A percentile compares a stretch with the other conserved stretches of the same genome.
Conservation (phyloP, 2,113 vertebrate genomes). For the Equus quagga region DNA sequence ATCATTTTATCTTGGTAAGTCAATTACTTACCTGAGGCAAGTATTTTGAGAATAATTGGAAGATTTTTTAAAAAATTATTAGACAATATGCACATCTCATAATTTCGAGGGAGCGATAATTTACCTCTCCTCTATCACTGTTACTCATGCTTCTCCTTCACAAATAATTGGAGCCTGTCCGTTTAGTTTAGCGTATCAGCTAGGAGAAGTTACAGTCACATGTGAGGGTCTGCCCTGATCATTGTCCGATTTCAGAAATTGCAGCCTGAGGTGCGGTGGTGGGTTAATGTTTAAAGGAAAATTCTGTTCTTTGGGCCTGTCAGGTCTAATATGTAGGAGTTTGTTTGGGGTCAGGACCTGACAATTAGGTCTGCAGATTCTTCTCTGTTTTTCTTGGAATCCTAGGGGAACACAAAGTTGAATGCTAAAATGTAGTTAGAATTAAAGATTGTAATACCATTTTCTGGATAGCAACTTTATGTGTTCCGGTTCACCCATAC, state of each 20-base stretch:
- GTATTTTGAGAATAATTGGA: neutral
- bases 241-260: conserved; percentile 50
- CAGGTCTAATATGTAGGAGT: neutral
- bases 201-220: neutral
- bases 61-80: neutral
- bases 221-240: neutral
- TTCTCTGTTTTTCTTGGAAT: conserved; percentile 59
- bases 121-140: neutral
- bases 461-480: conserved; percentile 12
- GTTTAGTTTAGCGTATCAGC: neutral
- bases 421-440: conserved; percentile 43
- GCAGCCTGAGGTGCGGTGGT: neutral
- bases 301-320: neutral
- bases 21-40: neutral
- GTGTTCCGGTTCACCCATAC: neutral
- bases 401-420: conserved; percentile 5
- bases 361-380: conserved; percentile 47
- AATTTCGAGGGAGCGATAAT: neutral
- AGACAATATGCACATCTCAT: neutral
- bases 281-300: conserved; percentile 65
- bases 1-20: conserved; percentile 43
- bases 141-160: neutral
- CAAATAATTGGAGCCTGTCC: neutral
- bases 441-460: neutral
- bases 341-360: conserved; percentile 53